Conservation (phyloP, 1,140 invertebrate genomes). For the Pissodes strobi region DNA sequence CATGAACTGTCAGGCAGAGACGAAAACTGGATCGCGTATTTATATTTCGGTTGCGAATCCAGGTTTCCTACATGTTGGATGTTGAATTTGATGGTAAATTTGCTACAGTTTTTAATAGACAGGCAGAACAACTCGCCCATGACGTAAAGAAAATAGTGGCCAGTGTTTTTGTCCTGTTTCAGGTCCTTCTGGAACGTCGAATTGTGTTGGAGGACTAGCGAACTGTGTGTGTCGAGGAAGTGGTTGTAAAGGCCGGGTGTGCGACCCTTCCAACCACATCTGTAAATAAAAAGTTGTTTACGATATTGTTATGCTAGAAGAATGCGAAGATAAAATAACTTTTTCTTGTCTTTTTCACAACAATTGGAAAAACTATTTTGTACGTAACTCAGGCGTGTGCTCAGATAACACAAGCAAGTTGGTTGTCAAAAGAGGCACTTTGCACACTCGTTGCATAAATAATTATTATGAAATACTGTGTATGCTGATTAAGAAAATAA, state of each 20-base stretch:
- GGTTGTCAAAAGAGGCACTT: too few relatives aligned
- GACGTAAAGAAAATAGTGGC: conserved; percentile 8
- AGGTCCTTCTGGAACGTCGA: conserved; percentile 4
- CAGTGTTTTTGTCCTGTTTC: conserved; percentile 16
- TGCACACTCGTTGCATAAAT: too few relatives aligned
- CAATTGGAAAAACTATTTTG: too few relatives aligned
- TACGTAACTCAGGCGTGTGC: too few relatives aligned
- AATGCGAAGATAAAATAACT: not conserved
- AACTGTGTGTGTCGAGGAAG: conserved; percentile 2
- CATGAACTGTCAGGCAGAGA: too few relatives aligned
- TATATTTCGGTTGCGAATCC: too few relatives aligned
- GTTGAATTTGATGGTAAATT: too few relatives aligned
- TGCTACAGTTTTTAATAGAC: not conserved
- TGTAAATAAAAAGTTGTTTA: too few relatives aligned
- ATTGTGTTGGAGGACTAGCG: not conserved
- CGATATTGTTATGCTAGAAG: not conserved
- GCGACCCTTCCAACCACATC: conserved; percentile 12
- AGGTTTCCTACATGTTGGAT: too few relatives aligned
- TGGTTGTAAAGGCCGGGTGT: conserved; percentile 20
- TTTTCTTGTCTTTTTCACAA: not conserved
- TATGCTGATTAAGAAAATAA: not conserved
- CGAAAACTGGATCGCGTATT: too few relatives aligned
- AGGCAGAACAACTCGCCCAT: conserved; percentile 13
- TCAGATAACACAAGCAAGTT: too few relatives aligned
- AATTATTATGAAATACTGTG: too few relatives aligned